Evolutionary conservation across 2,797 vertebrate species (phyloP).

Genomic region (Staurois parvus): DNA sequence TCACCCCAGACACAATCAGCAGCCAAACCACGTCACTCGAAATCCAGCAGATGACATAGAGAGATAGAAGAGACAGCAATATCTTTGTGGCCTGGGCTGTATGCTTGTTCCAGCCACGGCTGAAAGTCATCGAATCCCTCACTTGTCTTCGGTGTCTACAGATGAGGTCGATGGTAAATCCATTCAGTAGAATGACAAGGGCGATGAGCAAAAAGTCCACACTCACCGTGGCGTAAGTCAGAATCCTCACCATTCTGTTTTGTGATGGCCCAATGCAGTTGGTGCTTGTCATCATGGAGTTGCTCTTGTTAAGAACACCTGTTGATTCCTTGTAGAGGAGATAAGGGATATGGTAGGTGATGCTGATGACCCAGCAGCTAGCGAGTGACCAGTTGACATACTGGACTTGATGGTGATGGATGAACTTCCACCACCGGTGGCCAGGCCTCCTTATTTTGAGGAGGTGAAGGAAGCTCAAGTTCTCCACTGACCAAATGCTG

Average conservation of each 20-base stretch:
- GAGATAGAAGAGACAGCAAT: slow-evolving; percentile 51
- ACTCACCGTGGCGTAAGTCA: slow-evolving; percentile 13
- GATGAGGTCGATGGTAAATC: slow-evolving; percentile 54
- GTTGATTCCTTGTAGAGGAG: slow-evolving; percentile 31
- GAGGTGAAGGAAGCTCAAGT: slow-evolving; percentile 63
- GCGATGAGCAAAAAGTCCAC: slow-evolving; percentile 57
- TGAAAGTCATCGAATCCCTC: not conserved
- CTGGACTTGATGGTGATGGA: slow-evolving; percentile 24
- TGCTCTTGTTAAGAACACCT: not conserved
- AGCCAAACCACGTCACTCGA: slow-evolving; percentile 55
- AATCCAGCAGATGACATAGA: slow-evolving; percentile 62
- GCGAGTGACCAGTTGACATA: slow-evolving; percentile 45
- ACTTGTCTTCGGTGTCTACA: slow-evolving; percentile 59
- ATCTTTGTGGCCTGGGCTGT: slow-evolving; percentile 42
- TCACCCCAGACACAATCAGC: slow-evolving; percentile 41
- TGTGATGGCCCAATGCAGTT: slow-evolving; percentile 41
- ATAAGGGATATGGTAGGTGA: slow-evolving; percentile 58
- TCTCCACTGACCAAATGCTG: slow-evolving; percentile 64
- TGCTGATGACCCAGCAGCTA: slow-evolving; percentile 55
- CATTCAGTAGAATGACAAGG: slow-evolving; percentile 55
- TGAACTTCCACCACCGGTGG: slow-evolving; percentile 52
- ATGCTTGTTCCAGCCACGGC: slow-evolving; percentile 54
- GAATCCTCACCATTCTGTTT: slow-evolving; percentile 52
- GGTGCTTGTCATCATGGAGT: slow-evolving; percentile 23
- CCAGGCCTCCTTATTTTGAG: slow-evolving; percentile 61